These are phyloP conservation scores for Numida meleagris DNA, from an alignment of 2,113 vertebrate genomes.

Conservation along the genomic window DNA sequence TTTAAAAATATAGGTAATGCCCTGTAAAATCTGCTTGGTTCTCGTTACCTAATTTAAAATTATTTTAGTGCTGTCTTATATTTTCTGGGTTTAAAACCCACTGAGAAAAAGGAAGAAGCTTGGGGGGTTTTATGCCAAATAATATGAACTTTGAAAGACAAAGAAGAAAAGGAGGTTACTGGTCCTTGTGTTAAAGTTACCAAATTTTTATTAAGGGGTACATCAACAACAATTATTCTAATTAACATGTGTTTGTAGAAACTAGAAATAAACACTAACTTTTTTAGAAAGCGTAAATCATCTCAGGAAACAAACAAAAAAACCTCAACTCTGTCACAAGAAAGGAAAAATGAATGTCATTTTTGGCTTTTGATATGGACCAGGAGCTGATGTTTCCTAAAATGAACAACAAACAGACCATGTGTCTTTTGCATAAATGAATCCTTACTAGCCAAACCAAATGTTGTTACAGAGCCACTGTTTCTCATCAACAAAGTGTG, in stretches of 20 bases:
- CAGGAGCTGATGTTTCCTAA: slow-evolving; percentile 40
- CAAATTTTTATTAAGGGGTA: background rate
- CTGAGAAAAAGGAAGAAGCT: background rate
- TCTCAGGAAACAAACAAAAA: background rate
- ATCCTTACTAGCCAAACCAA: background rate
- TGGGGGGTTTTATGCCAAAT: background rate
- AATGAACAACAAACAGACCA: slow-evolving; percentile 23
- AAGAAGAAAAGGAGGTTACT: background rate
- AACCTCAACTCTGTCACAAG: background rate
- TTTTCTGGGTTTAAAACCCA: fast-evolving
- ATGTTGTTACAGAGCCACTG: slow-evolving; percentile 39
- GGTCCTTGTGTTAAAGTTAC: background rate
- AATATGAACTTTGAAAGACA: background rate
- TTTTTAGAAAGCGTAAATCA: background rate
- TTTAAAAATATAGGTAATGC: background rate
- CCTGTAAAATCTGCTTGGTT: background rate
- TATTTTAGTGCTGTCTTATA: background rate
- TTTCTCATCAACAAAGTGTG: slow-evolving; percentile 48
- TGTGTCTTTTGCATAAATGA: slow-evolving; percentile 32
- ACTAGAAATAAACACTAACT: background rate
- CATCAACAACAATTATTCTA: background rate
- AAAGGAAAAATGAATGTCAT: slow-evolving; percentile 21
- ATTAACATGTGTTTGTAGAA: background rate
- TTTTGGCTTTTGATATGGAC: slow-evolving; percentile 46
- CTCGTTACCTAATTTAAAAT: background rate